Conservation (phyloP, 2,113 vertebrate genomes). For the Coracopsis vasa region DNA sequence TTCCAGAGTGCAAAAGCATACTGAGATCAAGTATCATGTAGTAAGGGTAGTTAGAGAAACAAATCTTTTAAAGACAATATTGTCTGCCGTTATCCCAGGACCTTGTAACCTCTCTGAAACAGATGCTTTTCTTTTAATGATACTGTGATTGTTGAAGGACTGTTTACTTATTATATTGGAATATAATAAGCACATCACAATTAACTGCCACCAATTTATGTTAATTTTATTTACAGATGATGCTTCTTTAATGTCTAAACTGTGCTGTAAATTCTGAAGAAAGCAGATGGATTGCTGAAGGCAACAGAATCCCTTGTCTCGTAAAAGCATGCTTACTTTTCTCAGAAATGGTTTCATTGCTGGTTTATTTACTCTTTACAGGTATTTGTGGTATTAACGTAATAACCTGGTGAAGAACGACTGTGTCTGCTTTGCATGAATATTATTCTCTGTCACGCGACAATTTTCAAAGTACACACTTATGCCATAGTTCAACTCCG, state of each 20-base stretch:
- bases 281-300: background rate
- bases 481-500: background rate
- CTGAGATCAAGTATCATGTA: background rate
- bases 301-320: background rate
- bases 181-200: background rate
- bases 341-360: background rate
- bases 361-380: background rate
- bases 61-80: background rate
- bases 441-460: background rate
- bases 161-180: background rate
- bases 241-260: background rate
- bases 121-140: background rate
- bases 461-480: background rate
- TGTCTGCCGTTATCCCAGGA: background rate
- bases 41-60: background rate
- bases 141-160: background rate
- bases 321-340: background rate
- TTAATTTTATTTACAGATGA: background rate
- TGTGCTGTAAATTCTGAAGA: background rate
- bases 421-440: background rate
- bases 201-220: background rate
- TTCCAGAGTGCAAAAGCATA: background rate
- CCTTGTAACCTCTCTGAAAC: background rate
- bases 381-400: background rate
- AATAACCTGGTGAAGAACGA: background rate